A percentile compares a stretch with the other conserved stretches of the same genome.
Conservation (phyloP, 2,797 vertebrate genomes). For the Brotula barbata region DNA sequence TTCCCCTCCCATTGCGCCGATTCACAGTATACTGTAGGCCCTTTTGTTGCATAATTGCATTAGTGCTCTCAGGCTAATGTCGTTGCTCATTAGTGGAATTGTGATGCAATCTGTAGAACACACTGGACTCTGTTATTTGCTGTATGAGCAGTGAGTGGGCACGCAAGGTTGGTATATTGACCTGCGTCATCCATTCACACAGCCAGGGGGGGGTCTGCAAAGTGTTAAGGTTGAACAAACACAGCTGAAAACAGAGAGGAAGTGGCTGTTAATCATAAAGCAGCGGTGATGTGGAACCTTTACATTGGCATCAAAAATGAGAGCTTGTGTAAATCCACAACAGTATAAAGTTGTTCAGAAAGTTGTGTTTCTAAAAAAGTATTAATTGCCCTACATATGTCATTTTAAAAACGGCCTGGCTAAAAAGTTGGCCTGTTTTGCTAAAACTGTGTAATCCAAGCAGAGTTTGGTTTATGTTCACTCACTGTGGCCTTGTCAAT, state of each 20-base stretch:
- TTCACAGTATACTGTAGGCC: constrained; percentile 34
- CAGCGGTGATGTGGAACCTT: constrained; percentile 53
- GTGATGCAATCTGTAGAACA: constrained; percentile 71
- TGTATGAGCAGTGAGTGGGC: constrained; percentile 62
- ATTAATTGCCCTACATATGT: too few species aligned
- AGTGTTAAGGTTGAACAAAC: constrained; percentile 74
- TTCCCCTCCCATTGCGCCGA: constrained; percentile 26
- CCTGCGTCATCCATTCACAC: constrained; percentile 61
- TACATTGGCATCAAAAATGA: constrained; percentile 15
- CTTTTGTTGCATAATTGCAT: constrained; percentile 76
- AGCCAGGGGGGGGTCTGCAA: constrained; percentile 69
- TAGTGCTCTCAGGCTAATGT: constrained; percentile 67
- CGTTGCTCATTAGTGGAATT: constrained; percentile 67
- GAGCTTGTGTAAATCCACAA: too few species aligned
- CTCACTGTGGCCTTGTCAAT: not conserved
- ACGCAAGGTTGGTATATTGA: constrained; percentile 67
- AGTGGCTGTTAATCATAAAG: constrained; percentile 58
- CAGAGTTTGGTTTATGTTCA: not conserved
- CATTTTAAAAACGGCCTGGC: too few species aligned
- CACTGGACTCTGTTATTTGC: constrained; percentile 68
- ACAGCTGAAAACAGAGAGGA: constrained; percentile 62
- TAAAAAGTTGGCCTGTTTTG: too few species aligned
- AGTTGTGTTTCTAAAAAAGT: too few species aligned
- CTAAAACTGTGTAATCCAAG: not conserved
- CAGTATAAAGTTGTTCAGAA: too few species aligned